Evolutionary conservation across 2,888 invertebrate species (phyloP).

Genomic region (Mythimna ferrago): DNA sequence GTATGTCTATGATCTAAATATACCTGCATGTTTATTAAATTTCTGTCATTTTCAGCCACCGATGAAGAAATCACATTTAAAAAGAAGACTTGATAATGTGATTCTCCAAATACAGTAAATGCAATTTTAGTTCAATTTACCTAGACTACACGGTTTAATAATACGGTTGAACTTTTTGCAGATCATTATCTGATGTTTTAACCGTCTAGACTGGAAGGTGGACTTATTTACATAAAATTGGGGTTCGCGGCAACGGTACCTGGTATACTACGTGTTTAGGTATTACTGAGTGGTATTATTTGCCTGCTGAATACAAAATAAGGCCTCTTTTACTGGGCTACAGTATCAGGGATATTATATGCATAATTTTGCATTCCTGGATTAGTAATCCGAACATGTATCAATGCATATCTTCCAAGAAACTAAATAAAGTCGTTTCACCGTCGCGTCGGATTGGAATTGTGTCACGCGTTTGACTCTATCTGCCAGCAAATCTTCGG

Average conservation of each 20-base stretch:
- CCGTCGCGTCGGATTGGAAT: constrained; percentile 7
- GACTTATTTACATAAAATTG: constrained; percentile 47
- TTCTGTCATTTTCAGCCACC: background rate
- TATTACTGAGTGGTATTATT: constrained; percentile 5
- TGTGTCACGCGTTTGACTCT: constrained; percentile 1
- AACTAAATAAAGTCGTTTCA: background rate
- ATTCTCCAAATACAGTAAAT: constrained; percentile 22
- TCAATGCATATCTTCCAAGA: constrained; percentile 30
- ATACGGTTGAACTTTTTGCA: constrained; percentile 34
- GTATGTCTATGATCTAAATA: too few species aligned
- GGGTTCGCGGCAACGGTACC: constrained; percentile 35
- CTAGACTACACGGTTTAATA: constrained; percentile 32
- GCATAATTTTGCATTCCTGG: constrained; percentile 13
- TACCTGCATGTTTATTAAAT: background rate
- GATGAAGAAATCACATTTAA: background rate
- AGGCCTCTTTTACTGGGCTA: constrained; percentile 8
- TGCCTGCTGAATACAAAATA: constrained; percentile 26
- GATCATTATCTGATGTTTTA: constrained; percentile 49
- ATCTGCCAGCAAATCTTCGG: constrained; percentile 1
- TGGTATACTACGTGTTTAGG: background rate
- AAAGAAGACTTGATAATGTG: constrained; percentile 5
- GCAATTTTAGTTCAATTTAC: constrained; percentile 25
- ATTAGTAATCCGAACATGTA: constrained; percentile 29
- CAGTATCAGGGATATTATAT: constrained; percentile 14
- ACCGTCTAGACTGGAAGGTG: constrained; percentile 50